A percentile compares a stretch with the other conserved stretches of the same genome.
Evolutionary conservation across 2,888 invertebrate genomes (phyloP).

Genomic region (Caenorhabditis uteleia): DNA sequence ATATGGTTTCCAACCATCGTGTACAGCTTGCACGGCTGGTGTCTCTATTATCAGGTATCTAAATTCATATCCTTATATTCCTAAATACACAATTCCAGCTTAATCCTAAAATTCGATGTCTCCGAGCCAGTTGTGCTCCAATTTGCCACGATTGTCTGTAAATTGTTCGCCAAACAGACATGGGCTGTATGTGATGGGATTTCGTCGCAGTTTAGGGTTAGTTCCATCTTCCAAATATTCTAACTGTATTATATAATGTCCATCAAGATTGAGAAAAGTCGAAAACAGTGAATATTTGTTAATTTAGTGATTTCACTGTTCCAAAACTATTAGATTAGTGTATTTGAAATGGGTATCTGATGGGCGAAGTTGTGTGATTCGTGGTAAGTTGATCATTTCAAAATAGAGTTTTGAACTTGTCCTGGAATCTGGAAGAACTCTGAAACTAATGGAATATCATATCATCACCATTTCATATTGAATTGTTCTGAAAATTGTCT

Average conservation of each 20-base stretch:
- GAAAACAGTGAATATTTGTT: not conserved
- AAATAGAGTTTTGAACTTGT: too few species aligned
- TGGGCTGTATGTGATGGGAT: constrained; percentile 65
- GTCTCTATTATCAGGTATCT: constrained; percentile 16
- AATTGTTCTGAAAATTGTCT: too few species aligned
- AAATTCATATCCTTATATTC: not conserved
- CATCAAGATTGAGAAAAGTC: not conserved
- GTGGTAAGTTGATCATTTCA: too few species aligned
- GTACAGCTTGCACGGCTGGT: constrained; percentile 21
- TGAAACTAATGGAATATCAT: too few species aligned
- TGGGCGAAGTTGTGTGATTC: too few species aligned
- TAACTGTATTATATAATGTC: constrained; percentile 10
- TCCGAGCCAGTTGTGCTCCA: constrained; percentile 56
- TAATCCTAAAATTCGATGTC: constrained; percentile 49
- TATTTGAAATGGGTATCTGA: too few species aligned
- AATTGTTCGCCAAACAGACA: constrained; percentile 56
- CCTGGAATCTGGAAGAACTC: too few species aligned
- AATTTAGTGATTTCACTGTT: not conserved
- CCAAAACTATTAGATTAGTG: not conserved
- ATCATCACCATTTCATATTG: too few species aligned
- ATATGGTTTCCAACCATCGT: constrained; percentile 27
- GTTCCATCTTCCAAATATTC: constrained; percentile 5
- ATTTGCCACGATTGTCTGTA: constrained; percentile 59
- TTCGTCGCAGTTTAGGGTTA: constrained; percentile 62
- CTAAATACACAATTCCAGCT: constrained; percentile 17